These are phyloP conservation scores for Ciconia maguari DNA, from an alignment of 2,113 vertebrate species.

Conservation along the genomic window DNA sequence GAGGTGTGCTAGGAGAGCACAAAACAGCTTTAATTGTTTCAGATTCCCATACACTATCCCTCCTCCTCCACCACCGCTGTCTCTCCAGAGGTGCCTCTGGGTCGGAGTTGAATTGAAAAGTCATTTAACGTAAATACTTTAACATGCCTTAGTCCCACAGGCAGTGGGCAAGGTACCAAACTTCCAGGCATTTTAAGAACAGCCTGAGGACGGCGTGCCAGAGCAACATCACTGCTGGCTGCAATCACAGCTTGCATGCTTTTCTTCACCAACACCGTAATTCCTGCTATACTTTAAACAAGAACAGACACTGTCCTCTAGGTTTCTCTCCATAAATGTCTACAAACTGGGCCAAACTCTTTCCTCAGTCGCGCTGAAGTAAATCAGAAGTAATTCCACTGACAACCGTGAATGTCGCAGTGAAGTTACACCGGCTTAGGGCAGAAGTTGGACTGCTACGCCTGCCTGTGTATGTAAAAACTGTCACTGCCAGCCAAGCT, in stretches of 20 bases:
- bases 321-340: background rate
- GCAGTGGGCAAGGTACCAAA: background rate
- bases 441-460: background rate
- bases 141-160: background rate
- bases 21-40: background rate
- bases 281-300: background rate
- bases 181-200: slow-evolving; percentile 4
- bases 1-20: background rate
- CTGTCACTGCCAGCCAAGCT: background rate
- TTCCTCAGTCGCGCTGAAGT: background rate
- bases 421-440: background rate
- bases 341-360: background rate
- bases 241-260: background rate
- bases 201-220: background rate
- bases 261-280: slow-evolving; percentile 44
- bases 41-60: background rate
- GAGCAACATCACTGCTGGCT: background rate
- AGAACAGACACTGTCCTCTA: slow-evolving; percentile 15
- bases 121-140: slow-evolving; percentile 17
- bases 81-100: slow-evolving; percentile 8
- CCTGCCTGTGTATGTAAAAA: background rate
- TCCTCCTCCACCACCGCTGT: background rate
- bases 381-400: slow-evolving; percentile 11
- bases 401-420: background rate
- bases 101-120: slow-evolving; percentile 48